phyloP scores from a whole-genome alignment of 2,113 vertebrate genomes.

The Laticauda colubrina region DNA sequence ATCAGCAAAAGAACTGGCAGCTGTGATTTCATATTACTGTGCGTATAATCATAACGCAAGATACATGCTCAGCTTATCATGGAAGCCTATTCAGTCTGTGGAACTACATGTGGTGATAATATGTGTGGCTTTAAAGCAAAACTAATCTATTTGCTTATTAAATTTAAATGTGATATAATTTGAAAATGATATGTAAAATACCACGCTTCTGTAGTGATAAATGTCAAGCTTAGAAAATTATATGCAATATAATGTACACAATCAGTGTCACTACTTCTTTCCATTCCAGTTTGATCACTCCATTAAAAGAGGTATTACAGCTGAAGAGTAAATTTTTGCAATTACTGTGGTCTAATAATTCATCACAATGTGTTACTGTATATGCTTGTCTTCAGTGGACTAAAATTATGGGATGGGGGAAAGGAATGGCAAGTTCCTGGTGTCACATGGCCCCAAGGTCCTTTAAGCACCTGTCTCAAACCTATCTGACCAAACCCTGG shows the following conservation, averaged over 20 bases:
- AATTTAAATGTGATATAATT: slow-evolving; percentile 82
- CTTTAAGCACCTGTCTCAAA: slow-evolving; percentile 54
- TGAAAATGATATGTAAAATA: slow-evolving; percentile 80
- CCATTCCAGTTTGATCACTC: slow-evolving; percentile 76
- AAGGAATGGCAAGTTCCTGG: slow-evolving; percentile 33
- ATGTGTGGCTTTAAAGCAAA: slow-evolving; percentile 80
- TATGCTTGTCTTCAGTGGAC: slow-evolving; percentile 62
- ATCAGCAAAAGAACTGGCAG: neutral
- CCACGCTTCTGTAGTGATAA: slow-evolving; percentile 77
- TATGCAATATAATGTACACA: slow-evolving; percentile 75
- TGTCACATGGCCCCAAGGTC: slow-evolving; percentile 48
- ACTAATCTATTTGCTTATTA: slow-evolving; percentile 83
- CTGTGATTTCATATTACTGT: slow-evolving; percentile 46
- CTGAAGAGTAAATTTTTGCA: slow-evolving; percentile 64
- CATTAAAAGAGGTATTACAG: slow-evolving; percentile 75
- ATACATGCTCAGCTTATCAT: slow-evolving; percentile 66
- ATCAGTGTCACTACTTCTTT: slow-evolving; percentile 75
- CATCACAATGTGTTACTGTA: slow-evolving; percentile 63
- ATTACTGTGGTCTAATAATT: slow-evolving; percentile 70
- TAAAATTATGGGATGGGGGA: slow-evolving; percentile 62
- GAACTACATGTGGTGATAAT: slow-evolving; percentile 69
- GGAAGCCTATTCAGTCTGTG: slow-evolving; percentile 50
- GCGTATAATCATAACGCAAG: slow-evolving; percentile 61
- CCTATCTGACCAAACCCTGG: neutral
- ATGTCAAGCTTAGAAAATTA: slow-evolving; percentile 78